Base-by-base conservation (phyloP, 2,113 vertebrate genomes). In the Scomber scombrus region DNA sequence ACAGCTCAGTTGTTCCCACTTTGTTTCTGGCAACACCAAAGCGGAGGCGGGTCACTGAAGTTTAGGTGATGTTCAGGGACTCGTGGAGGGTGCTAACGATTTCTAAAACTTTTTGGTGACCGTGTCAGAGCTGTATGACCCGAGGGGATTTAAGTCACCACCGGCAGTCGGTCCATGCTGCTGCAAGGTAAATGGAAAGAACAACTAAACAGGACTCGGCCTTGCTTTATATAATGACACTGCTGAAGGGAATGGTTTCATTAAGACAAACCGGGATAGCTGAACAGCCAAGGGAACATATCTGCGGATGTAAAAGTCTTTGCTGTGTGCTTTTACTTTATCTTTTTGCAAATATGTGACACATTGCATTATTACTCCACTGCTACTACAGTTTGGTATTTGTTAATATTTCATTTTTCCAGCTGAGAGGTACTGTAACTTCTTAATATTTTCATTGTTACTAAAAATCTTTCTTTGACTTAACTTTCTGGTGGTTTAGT, bases 181-280 rank as follows among this genome's bases (percentile, higher is more conserved):
- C 90, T 93, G 85, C 82, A 88, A 96, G 95, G 91, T 94, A 92
- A 91, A 82, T 50, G 62, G 57, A 83, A 60, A 67, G 29, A 8
- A 61, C 83, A 78, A 70, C 43, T 47, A 67, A 15, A 92, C 94
- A 73, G 87, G 93, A 91, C 91, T 92, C 31, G 74, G 60, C 11
- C 40, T n/a, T 50, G 71, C 5, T 58, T 78, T 89, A 82, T 86
- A 86, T 58, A 34, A 85, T 34, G 68, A 68, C 60, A 13, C 58
- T 52, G 62, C 63, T 52, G 82, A 91, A 77, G 43, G 49, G 54
- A 49, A 65, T 26, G 11, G n/a, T 26, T 82, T 78, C 61, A 64
- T 75, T 51, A 5, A 47, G 70, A 21, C 50, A 8, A 71, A 70
- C 31, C 57, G 43, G 66, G 66, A 72, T n/a, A 23, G 40, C 46